phyloP scores from a whole-genome alignment of 2,113 vertebrate species.

The Sterrhoptilus dennistouni region DNA sequence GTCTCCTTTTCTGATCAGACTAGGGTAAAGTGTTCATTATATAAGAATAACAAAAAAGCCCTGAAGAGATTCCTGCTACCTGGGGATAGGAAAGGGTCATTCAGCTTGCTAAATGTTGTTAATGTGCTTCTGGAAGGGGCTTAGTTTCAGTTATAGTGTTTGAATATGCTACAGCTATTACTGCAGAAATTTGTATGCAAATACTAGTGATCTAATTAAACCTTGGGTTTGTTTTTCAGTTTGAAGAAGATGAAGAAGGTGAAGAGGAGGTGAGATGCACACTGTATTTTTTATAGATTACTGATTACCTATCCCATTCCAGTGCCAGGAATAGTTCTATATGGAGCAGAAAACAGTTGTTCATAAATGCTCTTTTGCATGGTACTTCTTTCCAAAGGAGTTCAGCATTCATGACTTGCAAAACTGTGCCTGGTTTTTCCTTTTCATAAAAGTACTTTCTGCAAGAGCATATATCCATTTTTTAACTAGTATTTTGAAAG shows the following conservation, averaged over 20 bases:
- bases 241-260: constrained; percentile 96
- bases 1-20: background rate
- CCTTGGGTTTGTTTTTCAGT: constrained; percentile 76
- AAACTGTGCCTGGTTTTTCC: background rate
- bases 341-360: background rate
- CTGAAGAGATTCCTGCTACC: background rate
- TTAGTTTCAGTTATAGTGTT: background rate
- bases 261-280: constrained; percentile 90
- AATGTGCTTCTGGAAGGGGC: background rate
- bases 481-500: background rate
- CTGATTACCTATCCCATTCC: background rate
- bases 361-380: background rate
- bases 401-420: background rate
- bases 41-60: background rate
- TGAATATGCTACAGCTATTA: background rate
- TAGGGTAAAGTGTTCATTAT: background rate
- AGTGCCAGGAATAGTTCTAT: background rate
- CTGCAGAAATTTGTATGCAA: background rate
- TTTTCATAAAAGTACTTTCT: background rate
- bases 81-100: background rate
- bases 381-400: background rate
- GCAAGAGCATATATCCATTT: background rate
- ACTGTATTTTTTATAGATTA: background rate
- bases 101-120: background rate
- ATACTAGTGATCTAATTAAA: constrained; percentile 12